Conservation (phyloP, 2,113 vertebrate genomes). For the Scomber japonicus region DNA sequence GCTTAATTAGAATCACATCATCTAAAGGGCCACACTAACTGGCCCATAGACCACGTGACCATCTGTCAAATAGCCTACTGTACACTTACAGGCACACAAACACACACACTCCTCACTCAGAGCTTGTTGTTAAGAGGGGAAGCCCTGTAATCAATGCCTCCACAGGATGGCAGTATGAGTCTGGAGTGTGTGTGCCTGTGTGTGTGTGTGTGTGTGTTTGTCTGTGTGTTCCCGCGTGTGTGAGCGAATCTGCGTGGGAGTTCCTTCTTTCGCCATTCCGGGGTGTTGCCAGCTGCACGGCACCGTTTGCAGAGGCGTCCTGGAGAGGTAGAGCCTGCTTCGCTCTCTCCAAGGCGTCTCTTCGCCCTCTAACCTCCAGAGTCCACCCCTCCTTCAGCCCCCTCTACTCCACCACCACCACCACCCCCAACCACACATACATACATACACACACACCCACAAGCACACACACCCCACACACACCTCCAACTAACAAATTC, state of each 20-base stretch:
- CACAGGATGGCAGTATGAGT: conserved; percentile 86
- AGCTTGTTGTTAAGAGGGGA: conserved; percentile 55
- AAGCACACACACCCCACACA: conserved; percentile 1
- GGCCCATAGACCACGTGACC: conserved; percentile 36
- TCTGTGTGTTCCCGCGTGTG: conserved; percentile 58
- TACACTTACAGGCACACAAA: conserved; percentile 21
- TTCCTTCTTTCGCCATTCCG: conserved; percentile 86
- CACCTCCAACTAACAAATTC: conserved; percentile 33
- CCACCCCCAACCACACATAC: background rate
- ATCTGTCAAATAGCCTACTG: conserved; percentile 36
- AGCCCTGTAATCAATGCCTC: conserved; percentile 79
- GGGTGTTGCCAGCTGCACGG: conserved; percentile 83
- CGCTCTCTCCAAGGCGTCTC: conserved; percentile 64
- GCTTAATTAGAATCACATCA: background rate
- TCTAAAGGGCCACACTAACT: background rate
- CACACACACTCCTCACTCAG: conserved; percentile 32
- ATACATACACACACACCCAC: background rate
- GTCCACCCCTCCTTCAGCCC: conserved; percentile 31
- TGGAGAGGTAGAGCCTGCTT: conserved; percentile 66
- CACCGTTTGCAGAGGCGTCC: conserved; percentile 70
- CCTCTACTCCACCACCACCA: conserved; percentile 6
- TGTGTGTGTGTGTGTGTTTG: conserved; percentile 23
- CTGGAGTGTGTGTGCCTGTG: conserved; percentile 23
- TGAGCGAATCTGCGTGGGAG: conserved; percentile 81
- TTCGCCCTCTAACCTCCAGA: conserved; percentile 55